phyloP scores from a whole-genome alignment of 2,888 invertebrate species.

The Hypomecis punctinalis region DNA sequence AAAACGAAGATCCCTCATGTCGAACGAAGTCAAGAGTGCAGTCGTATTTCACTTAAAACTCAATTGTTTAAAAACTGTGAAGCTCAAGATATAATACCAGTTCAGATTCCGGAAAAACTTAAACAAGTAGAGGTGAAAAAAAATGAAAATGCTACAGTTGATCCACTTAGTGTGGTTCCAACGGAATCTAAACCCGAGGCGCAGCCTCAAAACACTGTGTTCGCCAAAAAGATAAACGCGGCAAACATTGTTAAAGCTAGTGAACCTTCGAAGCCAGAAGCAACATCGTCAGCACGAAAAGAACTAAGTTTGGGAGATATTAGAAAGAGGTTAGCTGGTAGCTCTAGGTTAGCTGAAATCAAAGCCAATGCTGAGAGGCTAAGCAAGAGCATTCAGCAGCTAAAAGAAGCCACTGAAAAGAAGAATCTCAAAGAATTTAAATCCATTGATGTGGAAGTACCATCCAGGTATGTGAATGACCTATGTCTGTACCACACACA shows the following conservation, averaged over 20 bases:
- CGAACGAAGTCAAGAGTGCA: slow-evolving; percentile 58
- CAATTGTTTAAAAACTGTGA: slow-evolving; percentile 47
- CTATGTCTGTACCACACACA: not conserved
- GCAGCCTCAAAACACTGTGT: slow-evolving; percentile 49
- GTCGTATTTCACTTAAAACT: slow-evolving; percentile 51
- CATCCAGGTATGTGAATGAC: slow-evolving; percentile 84
- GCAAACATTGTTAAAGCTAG: slow-evolving; percentile 57
- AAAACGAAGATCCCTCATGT: slow-evolving; percentile 80
- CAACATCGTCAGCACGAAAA: slow-evolving; percentile 78
- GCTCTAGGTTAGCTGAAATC: slow-evolving; percentile 88
- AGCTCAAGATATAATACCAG: slow-evolving; percentile 28
- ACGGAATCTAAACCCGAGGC: slow-evolving; percentile 19
- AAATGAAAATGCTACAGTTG: slow-evolving; percentile 25
- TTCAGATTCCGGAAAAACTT: not conserved
- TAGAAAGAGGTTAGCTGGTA: slow-evolving; percentile 87
- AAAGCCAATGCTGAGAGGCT: slow-evolving; percentile 88
- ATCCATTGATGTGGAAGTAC: slow-evolving; percentile 90
- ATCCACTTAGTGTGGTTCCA: slow-evolving; percentile 16
- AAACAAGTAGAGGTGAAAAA: slow-evolving; percentile 34
- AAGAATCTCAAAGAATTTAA: slow-evolving; percentile 88
- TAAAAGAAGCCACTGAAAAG: slow-evolving; percentile 80
- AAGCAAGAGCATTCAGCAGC: slow-evolving; percentile 86
- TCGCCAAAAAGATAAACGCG: slow-evolving; percentile 67
- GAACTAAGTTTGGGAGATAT: slow-evolving; percentile 89
- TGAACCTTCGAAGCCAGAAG: slow-evolving; percentile 62